A percentile compares a stretch with the other conserved stretches of the same genome.
These are phyloP conservation scores for Parnassius glacialis DNA, from an alignment of 2,888 invertebrate species.

Conservation along the genomic window DNA sequence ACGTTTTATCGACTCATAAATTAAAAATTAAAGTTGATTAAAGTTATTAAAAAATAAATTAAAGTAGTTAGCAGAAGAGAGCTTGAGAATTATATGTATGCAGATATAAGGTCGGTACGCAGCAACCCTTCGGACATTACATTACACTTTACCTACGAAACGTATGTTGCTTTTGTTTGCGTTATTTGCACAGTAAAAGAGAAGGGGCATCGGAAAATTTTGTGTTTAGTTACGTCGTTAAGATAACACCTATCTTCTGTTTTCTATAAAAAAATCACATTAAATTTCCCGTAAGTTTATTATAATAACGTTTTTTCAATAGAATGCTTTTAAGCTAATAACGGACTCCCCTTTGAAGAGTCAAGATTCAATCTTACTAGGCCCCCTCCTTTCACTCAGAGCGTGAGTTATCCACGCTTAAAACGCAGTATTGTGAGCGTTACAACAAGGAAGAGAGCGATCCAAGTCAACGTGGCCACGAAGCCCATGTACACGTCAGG, in stretches of 20 bases:
- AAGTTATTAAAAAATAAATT: constrained; percentile 20
- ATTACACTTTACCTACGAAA: constrained; percentile 5
- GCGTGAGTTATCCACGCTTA: constrained; percentile 84
- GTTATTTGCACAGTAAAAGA: background rate
- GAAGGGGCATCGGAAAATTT: background rate
- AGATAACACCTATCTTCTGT: no score
- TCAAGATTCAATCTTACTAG: no score
- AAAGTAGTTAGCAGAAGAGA: constrained; percentile 18
- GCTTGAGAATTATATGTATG: constrained; percentile 5
- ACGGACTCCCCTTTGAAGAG: no score
- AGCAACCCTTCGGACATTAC: constrained; percentile 5
- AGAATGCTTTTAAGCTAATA: no score
- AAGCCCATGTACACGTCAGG: constrained; percentile 94
- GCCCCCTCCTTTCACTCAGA: no score
- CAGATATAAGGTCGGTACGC: constrained; percentile 1
- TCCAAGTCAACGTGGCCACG: constrained; percentile 92
- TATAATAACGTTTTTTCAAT: no score
- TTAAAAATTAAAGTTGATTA: background rate
- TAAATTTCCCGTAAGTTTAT: no score
- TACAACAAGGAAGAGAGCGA: constrained; percentile 88
- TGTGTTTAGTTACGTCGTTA: no score
- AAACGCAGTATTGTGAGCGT: constrained; percentile 90
- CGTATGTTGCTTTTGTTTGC: background rate
- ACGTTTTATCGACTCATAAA: background rate
- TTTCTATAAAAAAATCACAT: no score